Conservation (phyloP, 2,113 vertebrate species). For the Colistium nudipinnis region DNA sequence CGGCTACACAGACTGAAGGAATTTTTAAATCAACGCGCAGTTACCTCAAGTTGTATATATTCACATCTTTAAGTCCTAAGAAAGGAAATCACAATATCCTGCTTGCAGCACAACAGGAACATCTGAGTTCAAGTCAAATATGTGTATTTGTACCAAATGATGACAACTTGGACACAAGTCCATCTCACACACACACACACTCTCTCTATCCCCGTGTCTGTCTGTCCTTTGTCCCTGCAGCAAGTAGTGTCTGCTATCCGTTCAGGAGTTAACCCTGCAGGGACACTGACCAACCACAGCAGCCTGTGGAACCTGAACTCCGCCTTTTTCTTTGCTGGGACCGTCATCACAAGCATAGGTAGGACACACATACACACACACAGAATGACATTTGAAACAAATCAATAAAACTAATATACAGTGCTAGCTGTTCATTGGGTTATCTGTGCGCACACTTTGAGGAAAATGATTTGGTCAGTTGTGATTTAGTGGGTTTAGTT, state of each 20-base stretch:
- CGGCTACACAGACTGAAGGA: neutral
- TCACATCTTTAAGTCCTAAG: slow-evolving; percentile 28
- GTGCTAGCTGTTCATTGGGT: too few species aligned
- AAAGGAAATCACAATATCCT: neutral
- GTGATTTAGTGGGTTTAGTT: too few species aligned
- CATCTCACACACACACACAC: neutral
- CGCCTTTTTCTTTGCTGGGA: slow-evolving; percentile 98
- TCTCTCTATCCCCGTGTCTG: neutral
- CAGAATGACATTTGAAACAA: neutral
- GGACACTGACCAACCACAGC: slow-evolving; percentile 89
- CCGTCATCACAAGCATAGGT: slow-evolving; percentile 98
- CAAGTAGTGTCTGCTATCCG: slow-evolving; percentile 95
- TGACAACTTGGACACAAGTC: neutral
- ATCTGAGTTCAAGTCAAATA: neutral
- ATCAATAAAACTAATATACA: too few species aligned
- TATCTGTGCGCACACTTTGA: slow-evolving; percentile 3
- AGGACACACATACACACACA: slow-evolving; percentile 59
- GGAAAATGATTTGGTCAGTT: slow-evolving; percentile 6
- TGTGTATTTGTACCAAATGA: neutral
- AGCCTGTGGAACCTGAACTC: slow-evolving; percentile 98
- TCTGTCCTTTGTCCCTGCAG: slow-evolving; percentile 70
- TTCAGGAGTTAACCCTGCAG: slow-evolving; percentile 93
- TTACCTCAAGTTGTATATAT: neutral
- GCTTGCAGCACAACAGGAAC: neutral
- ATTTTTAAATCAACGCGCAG: too few species aligned